Evolutionary conservation across 1,140 invertebrate genomes (phyloP).

Genomic region (Oppia nitens): DNA sequence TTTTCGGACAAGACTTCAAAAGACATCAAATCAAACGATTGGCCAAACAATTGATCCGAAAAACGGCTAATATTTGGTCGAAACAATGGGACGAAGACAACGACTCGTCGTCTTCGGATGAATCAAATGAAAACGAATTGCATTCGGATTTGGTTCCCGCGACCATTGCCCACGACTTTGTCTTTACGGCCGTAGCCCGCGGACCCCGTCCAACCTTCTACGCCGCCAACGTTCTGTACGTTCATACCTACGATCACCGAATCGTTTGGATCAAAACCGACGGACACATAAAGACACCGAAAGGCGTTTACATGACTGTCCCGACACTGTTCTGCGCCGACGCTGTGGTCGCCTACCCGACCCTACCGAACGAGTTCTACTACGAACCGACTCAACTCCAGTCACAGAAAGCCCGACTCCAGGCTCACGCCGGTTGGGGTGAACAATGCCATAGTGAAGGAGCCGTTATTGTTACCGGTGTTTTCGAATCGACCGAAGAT

Average conservation of each 20-base stretch:
- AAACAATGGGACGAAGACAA: slow-evolving; percentile 12
- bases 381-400: slow-evolving; percentile 16
- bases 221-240: slow-evolving; percentile 8
- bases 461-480: slow-evolving; percentile 3
- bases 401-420: slow-evolving; percentile 6
- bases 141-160: slow-evolving; percentile 12
- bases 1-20: slow-evolving; percentile 10
- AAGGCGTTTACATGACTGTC: neutral
- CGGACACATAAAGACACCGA: slow-evolving; percentile 3
- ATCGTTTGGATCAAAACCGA: slow-evolving; percentile 10
- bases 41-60: slow-evolving; percentile 9
- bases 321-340: slow-evolving; percentile 11
- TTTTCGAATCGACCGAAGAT: slow-evolving; percentile 13
- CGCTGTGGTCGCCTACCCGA: slow-evolving; percentile 12
- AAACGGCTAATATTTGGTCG: slow-evolving; percentile 7
- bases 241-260: slow-evolving; percentile 14
- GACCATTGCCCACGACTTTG: slow-evolving; percentile 15
- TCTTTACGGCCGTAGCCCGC: slow-evolving; percentile 14
- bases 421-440: slow-evolving; percentile 13
- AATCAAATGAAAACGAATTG: neutral
- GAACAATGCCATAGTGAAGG: slow-evolving; percentile 6
- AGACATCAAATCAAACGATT: slow-evolving; percentile 7
- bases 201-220: slow-evolving; percentile 10
- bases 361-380: slow-evolving; percentile 15
- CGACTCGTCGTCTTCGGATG: neutral